Conservation (phyloP, 1,140 invertebrate species). For the Hydropsyche tenuis region DNA sequence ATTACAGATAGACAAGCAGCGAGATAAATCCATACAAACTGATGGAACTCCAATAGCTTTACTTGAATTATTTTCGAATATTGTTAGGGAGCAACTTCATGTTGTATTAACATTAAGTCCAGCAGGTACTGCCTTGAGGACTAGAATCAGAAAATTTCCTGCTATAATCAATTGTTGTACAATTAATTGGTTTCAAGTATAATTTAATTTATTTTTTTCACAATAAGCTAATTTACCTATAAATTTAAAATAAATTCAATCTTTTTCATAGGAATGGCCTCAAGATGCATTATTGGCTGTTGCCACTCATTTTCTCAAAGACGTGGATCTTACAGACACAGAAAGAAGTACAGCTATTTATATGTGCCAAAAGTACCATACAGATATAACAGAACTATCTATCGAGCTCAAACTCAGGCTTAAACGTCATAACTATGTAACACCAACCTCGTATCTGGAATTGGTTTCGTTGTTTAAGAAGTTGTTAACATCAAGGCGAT, state of each 20-base stretch:
- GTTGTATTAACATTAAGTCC: constrained; percentile 93
- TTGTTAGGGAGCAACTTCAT: constrained; percentile 91
- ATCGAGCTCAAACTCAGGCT: constrained; percentile 74
- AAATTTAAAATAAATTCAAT: not conserved
- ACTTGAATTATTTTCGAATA: constrained; percentile 91
- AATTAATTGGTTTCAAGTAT: constrained; percentile 97
- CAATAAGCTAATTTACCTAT: not conserved
- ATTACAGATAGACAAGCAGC: constrained; percentile 82
- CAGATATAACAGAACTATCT: constrained; percentile 80
- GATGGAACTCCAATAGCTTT: constrained; percentile 89
- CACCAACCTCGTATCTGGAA: constrained; percentile 93
- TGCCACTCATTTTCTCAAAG: constrained; percentile 84
- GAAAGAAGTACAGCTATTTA: constrained; percentile 77
- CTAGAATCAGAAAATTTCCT: constrained; percentile 90
- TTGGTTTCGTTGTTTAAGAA: constrained; percentile 90
- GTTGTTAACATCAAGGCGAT: constrained; percentile 78
- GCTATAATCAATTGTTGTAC: constrained; percentile 96
- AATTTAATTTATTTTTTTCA: not conserved
- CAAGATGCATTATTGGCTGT: constrained; percentile 91
- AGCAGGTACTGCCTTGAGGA: constrained; percentile 85
- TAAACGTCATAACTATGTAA: constrained; percentile 86
- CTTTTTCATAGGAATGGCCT: constrained; percentile 78
- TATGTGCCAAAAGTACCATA: constrained; percentile 92
- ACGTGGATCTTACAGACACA: constrained; percentile 79
- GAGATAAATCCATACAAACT: constrained; percentile 89